Base-by-base conservation (phyloP, 23 tunicate genomes). In the Botrylloides violaceus region DNA sequence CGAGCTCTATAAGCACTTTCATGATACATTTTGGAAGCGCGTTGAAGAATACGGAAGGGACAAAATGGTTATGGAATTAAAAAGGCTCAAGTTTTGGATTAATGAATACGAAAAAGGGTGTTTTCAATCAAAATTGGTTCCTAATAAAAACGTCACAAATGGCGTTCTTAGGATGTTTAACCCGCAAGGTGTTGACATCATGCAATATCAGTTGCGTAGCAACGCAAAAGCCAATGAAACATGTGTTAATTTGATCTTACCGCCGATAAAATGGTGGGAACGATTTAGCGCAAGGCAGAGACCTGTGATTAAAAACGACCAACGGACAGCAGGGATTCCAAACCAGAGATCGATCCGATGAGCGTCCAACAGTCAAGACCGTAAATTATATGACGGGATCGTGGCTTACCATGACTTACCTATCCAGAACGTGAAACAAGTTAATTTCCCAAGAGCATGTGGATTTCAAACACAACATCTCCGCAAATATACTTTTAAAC, bases 1-100 rank as follows among this genome's bases (percentile, higher is more conserved):
- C 7, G 80, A 49, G 5, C 47, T 86, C 19, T 86, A 49, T 34
- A 37, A 75, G 2, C 47, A 59, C 38, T 86, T 80, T 38, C 79
- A 86, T 70, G 20, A 48, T 30, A 74, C 85, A 2, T 86, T 86
- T 75, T 86, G 94, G 94, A 66, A 68, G 30, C 53, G 43, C 22
- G 94, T 86, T 22, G 58, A 80, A 66, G 58, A 48, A 2, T 86
- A 64, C 49, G 94, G 94, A 0, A 26, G 32, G 19, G 80, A 86
- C 23, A 75, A 59, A 66, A 80, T 86, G 85, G 34, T 66, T 1
- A 29, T 0, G 36, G 76, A 86, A 21, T 37, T 80, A 0, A 60
- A 58, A 21, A 35, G 48, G 53, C 43, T 86, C 35, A 57, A 39
- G 26, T 7, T 61, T 35, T 5, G 74, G 32, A 86, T 74, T 48